Conservation (phyloP, 2,888 invertebrate species). For the Julus scanicus region DNA sequence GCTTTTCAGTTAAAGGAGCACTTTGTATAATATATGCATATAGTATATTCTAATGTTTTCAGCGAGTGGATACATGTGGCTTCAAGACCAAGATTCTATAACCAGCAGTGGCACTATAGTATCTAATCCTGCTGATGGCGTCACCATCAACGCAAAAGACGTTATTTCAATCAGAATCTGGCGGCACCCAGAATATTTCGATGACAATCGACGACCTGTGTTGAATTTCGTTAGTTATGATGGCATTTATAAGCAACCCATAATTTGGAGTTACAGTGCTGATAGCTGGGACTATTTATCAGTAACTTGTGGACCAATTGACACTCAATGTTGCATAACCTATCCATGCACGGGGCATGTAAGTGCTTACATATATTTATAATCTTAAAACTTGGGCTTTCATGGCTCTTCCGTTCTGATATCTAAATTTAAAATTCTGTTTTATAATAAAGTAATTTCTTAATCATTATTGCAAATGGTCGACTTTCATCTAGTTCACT, state of each 20-base stretch:
- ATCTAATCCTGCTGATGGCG: neutral
- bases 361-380: neutral
- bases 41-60: neutral
- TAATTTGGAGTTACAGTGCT: neutral
- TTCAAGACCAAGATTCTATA: neutral
- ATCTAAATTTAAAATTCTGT: no score
- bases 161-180: neutral
- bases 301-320: neutral
- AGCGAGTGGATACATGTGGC: constrained; percentile 12
- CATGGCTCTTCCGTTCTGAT: no score
- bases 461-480: no score
- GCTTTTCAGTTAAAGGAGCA: no score
- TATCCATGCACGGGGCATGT: neutral
- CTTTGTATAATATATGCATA: no score
- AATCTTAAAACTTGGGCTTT: no score
- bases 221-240: neutral
- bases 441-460: no score
- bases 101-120: neutral
- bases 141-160: neutral
- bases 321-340: neutral
- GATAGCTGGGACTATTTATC: neutral
- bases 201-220: neutral
- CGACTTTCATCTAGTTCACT: no score
- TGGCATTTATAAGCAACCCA: neutral
- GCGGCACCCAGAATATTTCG: neutral